Base-by-base conservation (phyloP, 2,888 invertebrate genomes). In the Lampropteryx suffumata region DNA sequence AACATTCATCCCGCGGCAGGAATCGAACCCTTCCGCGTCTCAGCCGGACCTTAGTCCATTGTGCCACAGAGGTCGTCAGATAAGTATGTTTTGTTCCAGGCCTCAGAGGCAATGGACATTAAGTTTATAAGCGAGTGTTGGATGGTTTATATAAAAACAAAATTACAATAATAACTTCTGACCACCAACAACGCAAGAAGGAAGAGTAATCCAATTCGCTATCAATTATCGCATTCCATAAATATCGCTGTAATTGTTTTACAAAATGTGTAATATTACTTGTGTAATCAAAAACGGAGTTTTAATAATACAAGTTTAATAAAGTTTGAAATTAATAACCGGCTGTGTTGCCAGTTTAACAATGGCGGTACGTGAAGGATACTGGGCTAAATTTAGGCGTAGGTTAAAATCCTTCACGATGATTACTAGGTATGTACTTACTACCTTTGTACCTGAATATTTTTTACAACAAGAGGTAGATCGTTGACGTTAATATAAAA, bases 341-440 rank as follows among this genome's bases (percentile, higher is more conserved):
- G 42, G 28, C 39, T 35, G 10, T 35, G 24, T 6, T 24, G 24
- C 24, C 35, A 63, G 59, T 62, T 62, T 69, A 65, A 73, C 73
- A 68, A 61, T 57, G 61, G 50, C 57, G 60, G 21, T 70, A 67
- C n/a, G n/a, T n/a, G n/a, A 65, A 65, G 42, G 33, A 42, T 10
- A 10, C 10, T 10, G 42, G 26, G 14, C 32, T 12, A 36, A 26
- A 10, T 34, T n/a, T 2, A 3, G 29, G 2, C 11, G 4, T 17
- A 3, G 10, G 11, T 29, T 1, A 10, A 2, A 11, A 7, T 28
- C 17, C 3, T 17, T 17, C n/a, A n/a, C n/a, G n/a, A n/a, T n/a
- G n/a, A n/a, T n/a, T n/a, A n/a, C n/a, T n/a, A n/a, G n/a, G n/a
- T n/a, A n/a, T n/a, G n/a, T n/a, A n/a, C n/a, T n/a, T n/a, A n/a